Base-by-base conservation (phyloP, 1,140 invertebrate genomes). In the Drosophila paulistorum region DNA sequence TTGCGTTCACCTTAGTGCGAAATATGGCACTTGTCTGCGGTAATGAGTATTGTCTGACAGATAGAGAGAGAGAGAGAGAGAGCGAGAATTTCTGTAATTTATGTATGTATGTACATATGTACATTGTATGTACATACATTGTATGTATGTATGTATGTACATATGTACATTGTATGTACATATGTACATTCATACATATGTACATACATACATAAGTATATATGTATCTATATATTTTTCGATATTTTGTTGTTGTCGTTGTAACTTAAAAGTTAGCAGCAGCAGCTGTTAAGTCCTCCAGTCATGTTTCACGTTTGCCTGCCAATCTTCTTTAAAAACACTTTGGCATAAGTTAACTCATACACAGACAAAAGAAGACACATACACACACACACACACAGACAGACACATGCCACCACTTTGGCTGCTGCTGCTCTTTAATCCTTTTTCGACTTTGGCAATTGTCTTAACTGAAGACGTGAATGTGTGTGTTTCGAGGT, bases 251-350 rank as follows among this genome's bases (percentile, higher is more conserved):
- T 17, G 17, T 20, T 23, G 14, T 26, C n/a, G 17, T 20, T 23
- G 17, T 51, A 11, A 20, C 10, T 39, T 39, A 39, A 39, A 39
- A 39, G 37, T 39, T 39, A 39, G 17, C 45, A 51, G 45, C 3
- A 20, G 45, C 2, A 23, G 20, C 17, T 59, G 51, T 35, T 57
- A 51, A 17, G 35, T 35, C 14, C 63, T 45, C n/a, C 41, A 20
- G 42, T 37, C 45, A 51, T 51, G 45, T 51, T 23, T 55, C 48
- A 62, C 48, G 35, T 61, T 60, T 45, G 64, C 26, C 60, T 81
- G 82, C 71, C 82, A 85, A 86, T 85, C 81, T 79, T 82, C 79
- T 87, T 87, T 39, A 39, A 64, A 85, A 85, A 76, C 75, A 86
- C 83, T 85, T 86, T 71, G 65, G 79, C 82, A 76, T 62, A 87